Conservation (phyloP, 2,888 invertebrate genomes). For the Acanthopleura granulata region DNA sequence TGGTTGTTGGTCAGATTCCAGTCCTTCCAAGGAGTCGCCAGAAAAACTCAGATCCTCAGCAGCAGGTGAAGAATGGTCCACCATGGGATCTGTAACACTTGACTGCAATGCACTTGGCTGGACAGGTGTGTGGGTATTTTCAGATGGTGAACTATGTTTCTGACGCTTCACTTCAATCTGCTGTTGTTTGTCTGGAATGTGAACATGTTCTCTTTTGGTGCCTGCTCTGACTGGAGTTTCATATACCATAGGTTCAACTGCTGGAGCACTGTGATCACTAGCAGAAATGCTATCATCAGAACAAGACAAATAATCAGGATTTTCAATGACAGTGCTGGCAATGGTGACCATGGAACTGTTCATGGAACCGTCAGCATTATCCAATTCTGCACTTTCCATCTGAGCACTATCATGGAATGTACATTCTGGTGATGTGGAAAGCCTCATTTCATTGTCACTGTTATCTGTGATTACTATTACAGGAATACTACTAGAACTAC, state of each 20-base stretch:
- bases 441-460: not conserved
- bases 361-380: not conserved
- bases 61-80: not conserved
- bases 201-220: slow-evolving; percentile 5
- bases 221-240: not conserved
- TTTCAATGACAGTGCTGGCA: slow-evolving; percentile 16
- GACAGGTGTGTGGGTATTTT: not conserved
- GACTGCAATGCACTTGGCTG: not conserved
- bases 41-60: slow-evolving; percentile 22
- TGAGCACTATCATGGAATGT: not conserved
- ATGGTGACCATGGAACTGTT: slow-evolving; percentile 12
- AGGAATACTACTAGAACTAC: slow-evolving; percentile 9
- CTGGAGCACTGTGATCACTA: not conserved
- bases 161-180: not conserved
- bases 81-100: not conserved
- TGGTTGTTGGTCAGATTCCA: slow-evolving; percentile 24
- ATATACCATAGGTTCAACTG: not conserved
- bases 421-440: not conserved
- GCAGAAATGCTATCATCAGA: not conserved
- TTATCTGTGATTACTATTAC: not conserved
- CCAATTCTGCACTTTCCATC: not conserved
- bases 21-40: slow-evolving; percentile 34
- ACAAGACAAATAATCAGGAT: not conserved
- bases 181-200: not conserved
- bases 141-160: not conserved